phyloP scores from a whole-genome alignment of 2,113 vertebrate genomes.

The Aythya baeri region DNA sequence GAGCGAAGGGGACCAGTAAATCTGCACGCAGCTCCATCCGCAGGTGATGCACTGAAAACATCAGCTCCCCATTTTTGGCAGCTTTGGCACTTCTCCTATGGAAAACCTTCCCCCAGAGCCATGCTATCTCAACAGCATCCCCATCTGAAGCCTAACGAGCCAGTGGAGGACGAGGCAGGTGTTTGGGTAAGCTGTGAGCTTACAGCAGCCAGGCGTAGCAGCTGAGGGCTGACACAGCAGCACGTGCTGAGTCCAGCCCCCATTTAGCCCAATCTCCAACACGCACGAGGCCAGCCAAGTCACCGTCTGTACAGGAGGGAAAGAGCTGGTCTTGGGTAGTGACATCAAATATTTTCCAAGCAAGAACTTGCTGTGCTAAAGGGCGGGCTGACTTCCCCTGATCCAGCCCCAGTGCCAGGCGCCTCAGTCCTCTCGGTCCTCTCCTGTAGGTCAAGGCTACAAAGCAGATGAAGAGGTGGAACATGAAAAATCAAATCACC shows the following conservation, averaged over 20 bases:
- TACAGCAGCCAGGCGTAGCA: neutral
- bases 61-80: neutral
- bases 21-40: neutral
- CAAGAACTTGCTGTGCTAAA: neutral
- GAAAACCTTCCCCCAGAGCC: neutral
- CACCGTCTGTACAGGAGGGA: neutral
- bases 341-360: neutral
- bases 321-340: neutral
- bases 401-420: neutral
- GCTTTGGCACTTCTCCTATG: neutral
- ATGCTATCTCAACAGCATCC: neutral
- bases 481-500: neutral
- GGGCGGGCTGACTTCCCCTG: neutral
- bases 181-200: neutral
- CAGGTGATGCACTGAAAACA: neutral
- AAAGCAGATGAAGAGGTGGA: neutral
- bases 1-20: neutral
- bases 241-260: neutral
- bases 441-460: neutral
- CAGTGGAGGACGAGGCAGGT: neutral
- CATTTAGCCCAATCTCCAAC: slow-evolving; percentile 19
- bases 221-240: neutral
- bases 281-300: slow-evolving; percentile 15
- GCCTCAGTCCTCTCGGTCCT: fast-evolving
- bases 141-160: neutral